phyloP scores from a whole-genome alignment of 2,797 vertebrate genomes.

The Apogon talboti region DNA sequence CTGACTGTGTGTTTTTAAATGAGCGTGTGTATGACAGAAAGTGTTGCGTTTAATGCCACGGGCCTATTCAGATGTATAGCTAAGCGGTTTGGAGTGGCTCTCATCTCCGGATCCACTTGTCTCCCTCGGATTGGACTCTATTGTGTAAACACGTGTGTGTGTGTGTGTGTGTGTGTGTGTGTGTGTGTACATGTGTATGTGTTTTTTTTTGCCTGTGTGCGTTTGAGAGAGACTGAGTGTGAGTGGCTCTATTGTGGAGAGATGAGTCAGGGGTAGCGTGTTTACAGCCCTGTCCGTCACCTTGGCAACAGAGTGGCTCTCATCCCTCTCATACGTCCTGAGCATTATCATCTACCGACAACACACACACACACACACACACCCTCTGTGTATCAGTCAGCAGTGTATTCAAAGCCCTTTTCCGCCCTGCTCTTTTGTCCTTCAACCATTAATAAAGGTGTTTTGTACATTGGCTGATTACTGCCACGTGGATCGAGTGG shows the following conservation, averaged over 20 bases:
- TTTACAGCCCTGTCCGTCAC: conserved; percentile 78
- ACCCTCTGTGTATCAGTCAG: conserved; percentile 62
- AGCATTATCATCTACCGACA: conserved; percentile 75
- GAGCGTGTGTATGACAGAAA: conserved; percentile 40
- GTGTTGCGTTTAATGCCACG: conserved; percentile 51
- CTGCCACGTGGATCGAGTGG: conserved; percentile 45
- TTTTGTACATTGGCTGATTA: conserved; percentile 71
- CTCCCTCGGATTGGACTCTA: conserved; percentile 67
- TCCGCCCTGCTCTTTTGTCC: conserved; percentile 65
- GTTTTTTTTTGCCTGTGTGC: conserved; percentile 18
- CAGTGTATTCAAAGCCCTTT: conserved; percentile 71
- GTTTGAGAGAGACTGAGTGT: conserved; percentile 31
- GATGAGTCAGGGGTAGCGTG: conserved; percentile 82
- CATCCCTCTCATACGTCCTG: conserved; percentile 76
- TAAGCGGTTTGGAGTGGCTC: conserved; percentile 70
- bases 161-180: conserved; percentile 29
- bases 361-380: conserved; percentile 36
- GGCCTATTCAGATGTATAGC: conserved; percentile 66
- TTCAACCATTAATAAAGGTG: conserved; percentile 73
- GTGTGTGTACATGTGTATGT: no score
- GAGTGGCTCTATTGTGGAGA: conserved; percentile 69
- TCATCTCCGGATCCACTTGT: conserved; percentile 76
- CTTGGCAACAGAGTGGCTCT: conserved; percentile 82
- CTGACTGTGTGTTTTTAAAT: conserved; percentile 42
- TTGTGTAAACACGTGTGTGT: conserved; percentile 51